Conservation (phyloP, 2,888 invertebrate species). For the Chrysolina americana region DNA sequence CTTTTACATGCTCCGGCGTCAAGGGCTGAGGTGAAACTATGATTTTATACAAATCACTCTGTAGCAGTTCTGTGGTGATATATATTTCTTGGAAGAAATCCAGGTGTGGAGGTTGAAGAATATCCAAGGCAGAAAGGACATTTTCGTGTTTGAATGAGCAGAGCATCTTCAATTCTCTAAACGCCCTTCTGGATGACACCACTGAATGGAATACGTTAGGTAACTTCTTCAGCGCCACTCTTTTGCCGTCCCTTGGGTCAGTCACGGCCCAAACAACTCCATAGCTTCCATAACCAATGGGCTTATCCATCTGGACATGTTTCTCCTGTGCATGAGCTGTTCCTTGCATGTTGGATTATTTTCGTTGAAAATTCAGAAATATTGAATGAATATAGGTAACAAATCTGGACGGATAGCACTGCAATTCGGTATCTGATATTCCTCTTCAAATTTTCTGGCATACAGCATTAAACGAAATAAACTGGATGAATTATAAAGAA, state of each 20-base stretch:
- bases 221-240: constrained; percentile 99
- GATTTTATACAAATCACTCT: constrained; percentile 99
- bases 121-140: constrained; percentile 97
- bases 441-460: too few relatives aligned
- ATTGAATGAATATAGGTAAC: too few relatives aligned
- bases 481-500: too few relatives aligned
- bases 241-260: constrained; percentile 97
- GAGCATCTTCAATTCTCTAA: constrained; percentile 98
- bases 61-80: constrained; percentile 99
- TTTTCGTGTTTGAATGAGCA: constrained; percentile 99
- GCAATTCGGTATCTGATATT: too few relatives aligned
- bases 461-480: too few relatives aligned
- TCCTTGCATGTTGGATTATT: too few relatives aligned
- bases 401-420: too few relatives aligned
- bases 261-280: constrained; percentile 99
- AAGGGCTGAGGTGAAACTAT: constrained; percentile 99
- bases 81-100: constrained; percentile 99
- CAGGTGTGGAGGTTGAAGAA: constrained; percentile 97
- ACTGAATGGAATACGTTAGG: constrained; percentile 99
- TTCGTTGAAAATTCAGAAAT: too few relatives aligned
- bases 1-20: constrained; percentile 99
- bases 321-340: too few relatives aligned
- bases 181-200: constrained; percentile 98
- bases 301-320: too few relatives aligned
- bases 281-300: too few relatives aligned